Conservation (phyloP, 2,797 vertebrate genomes). For the Paguma larvata region DNA sequence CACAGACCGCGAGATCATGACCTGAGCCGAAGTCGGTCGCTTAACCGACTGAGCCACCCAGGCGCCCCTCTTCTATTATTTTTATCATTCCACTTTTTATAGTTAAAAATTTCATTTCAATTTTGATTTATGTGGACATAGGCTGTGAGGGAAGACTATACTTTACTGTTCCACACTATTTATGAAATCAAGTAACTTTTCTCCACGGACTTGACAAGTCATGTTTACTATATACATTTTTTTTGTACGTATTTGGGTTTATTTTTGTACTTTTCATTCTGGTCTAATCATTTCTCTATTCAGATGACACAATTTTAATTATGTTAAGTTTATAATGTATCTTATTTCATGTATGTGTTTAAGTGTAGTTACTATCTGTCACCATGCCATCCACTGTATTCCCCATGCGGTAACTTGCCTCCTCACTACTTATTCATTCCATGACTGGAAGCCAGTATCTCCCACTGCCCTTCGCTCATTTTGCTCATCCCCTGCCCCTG, state of each 20-base stretch:
- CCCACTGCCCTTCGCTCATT: neutral
- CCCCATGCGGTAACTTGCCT: neutral
- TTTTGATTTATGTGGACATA: neutral
- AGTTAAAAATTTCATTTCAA: slow-evolving; percentile 14
- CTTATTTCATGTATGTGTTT: neutral
- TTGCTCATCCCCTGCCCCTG: neutral
- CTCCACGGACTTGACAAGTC: neutral
- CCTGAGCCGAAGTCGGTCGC: no score
- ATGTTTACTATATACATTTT: neutral
- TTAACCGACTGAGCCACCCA: no score
- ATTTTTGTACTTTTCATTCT: neutral
- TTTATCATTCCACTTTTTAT: neutral
- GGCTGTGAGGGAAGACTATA: neutral
- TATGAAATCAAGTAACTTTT: neutral
- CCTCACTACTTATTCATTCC: neutral
- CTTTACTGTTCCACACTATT: neutral
- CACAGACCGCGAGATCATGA: no score
- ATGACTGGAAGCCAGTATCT: neutral
- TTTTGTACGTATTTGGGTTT: neutral
- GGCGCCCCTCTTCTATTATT: neutral
- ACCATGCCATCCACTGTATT: neutral
- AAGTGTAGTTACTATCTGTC: neutral
- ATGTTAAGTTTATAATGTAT: neutral
- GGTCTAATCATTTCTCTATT: slow-evolving; percentile 3
- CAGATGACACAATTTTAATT: neutral